These are phyloP conservation scores for Agrochola lychnidis DNA, from an alignment of 2,888 invertebrate genomes.

Conservation along the genomic window DNA sequence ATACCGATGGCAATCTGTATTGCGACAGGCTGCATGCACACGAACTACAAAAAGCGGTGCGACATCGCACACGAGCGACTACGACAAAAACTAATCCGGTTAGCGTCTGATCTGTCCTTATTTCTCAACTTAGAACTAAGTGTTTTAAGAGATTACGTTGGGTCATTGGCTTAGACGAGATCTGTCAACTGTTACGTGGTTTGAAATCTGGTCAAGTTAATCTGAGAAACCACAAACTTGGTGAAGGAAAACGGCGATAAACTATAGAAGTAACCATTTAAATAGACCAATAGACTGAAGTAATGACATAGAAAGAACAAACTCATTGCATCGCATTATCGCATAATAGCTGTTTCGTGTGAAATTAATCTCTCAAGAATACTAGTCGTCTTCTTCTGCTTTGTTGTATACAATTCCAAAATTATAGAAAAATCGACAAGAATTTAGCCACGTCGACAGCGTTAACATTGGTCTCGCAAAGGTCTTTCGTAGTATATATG, in stretches of 20 bases:
- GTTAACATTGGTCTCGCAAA: background rate
- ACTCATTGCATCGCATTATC: too few species aligned
- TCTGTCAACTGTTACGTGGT: conserved; percentile 23
- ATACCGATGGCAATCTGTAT: conserved; percentile 52
- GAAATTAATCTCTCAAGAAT: background rate
- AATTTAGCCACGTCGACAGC: background rate
- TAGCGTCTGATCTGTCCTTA: conserved; percentile 51
- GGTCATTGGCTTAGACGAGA: conserved; percentile 19
- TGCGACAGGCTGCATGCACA: conserved; percentile 67
- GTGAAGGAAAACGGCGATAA: background rate
- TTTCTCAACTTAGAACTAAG: conserved; percentile 51
- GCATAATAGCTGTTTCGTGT: background rate
- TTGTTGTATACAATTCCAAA: background rate
- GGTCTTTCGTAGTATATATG: background rate
- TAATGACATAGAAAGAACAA: background rate
- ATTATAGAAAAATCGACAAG: background rate
- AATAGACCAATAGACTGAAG: too few species aligned
- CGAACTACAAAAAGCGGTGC: conserved; percentile 62
- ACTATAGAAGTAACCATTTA: background rate
- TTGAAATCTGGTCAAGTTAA: background rate
- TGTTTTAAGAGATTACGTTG: conserved; percentile 38
- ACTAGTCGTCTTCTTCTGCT: background rate
- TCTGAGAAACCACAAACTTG: background rate
- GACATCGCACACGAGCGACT: conserved; percentile 46
- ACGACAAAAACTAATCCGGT: conserved; percentile 61